phyloP scores from a whole-genome alignment of 2,797 vertebrate genomes.

The Acanthiza pusilla region DNA sequence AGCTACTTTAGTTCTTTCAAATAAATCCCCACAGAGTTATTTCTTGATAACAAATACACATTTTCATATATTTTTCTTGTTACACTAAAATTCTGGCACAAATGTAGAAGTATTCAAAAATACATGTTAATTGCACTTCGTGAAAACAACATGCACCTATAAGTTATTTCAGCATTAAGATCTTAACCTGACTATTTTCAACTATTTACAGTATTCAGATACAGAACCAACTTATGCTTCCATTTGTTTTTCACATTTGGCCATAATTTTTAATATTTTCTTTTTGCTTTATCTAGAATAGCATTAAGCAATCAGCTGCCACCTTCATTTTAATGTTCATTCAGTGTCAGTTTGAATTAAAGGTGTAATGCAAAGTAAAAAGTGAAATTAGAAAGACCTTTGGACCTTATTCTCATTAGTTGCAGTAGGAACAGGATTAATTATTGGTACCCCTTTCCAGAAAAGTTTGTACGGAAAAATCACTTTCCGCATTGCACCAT shows the following conservation, averaged over 20 bases:
- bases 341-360: not conserved
- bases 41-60: not conserved
- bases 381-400: not conserved
- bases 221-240: not conserved
- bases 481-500: fast-evolving
- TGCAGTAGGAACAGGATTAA: not conserved
- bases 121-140: not conserved
- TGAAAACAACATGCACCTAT: not conserved
- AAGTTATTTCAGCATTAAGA: not conserved
- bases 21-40: not conserved
- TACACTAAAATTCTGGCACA: not conserved
- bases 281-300: not conserved
- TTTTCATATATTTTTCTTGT: not conserved
- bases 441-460: not conserved
- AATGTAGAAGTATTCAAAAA: not conserved
- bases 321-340: not conserved
- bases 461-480: not conserved
- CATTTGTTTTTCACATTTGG: not conserved
- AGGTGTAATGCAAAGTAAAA: not conserved
- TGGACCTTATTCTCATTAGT: not conserved
- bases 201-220: not conserved
- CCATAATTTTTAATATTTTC: not conserved
- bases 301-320: not conserved
- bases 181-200: not conserved
- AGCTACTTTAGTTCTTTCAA: not conserved